Evolutionary conservation across 2,888 invertebrate genomes (phyloP), one percentile per base, ranked within the genome.

Genomic region (Heteromyza rotundicornis): DNA sequence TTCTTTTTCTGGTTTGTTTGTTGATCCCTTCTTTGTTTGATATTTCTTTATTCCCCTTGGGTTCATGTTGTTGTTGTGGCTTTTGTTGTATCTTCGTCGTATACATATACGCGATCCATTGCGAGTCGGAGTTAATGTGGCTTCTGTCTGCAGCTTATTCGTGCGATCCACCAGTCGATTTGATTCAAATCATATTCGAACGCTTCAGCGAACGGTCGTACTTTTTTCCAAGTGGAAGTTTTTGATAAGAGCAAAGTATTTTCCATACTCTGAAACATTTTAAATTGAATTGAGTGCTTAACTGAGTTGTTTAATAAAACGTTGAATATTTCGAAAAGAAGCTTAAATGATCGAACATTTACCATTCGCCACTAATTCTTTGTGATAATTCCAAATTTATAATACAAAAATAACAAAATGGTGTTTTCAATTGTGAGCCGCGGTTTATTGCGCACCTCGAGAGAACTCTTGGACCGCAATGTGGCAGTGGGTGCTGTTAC

Each of bases 391-490:
- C n/a, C n/a, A n/a, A n/a, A n/a, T n/a, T n/a, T n/a, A n/a, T n/a
- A n/a, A n/a, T n/a, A n/a, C n/a, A n/a, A n/a, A n/a, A n/a, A n/a
- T 20, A 24, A n/a, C 32, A 69, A 65, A 56, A 75, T 79, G 79
- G 75, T 75, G 53, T 74, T 79, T 64, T 70, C 70, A 53, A 72
- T 79, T 70, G 71, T 78, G 40, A 77, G 76, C 60, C 79, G 79
- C 59, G 66, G 67, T 54, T 64, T 79, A 57, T 71, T 78, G 76
- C 79, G 79, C 62, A 76, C 77, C 65, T 79, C 79, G 62, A 73
- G 71, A 69, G 79, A 79, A 68, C 70, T 78, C 64, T 67, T 79
- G 70, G 79, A 78, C 66, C 79, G 79, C 68, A 78, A 76, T 70
- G 73, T 77, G 66, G 69, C 70, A 44, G 63, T 64, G 47, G 67